A percentile compares a stretch with the other conserved stretches of the same genome.
phyloP scores from a whole-genome alignment of 2,113 vertebrate genomes.

The Grallaria varia region DNA sequence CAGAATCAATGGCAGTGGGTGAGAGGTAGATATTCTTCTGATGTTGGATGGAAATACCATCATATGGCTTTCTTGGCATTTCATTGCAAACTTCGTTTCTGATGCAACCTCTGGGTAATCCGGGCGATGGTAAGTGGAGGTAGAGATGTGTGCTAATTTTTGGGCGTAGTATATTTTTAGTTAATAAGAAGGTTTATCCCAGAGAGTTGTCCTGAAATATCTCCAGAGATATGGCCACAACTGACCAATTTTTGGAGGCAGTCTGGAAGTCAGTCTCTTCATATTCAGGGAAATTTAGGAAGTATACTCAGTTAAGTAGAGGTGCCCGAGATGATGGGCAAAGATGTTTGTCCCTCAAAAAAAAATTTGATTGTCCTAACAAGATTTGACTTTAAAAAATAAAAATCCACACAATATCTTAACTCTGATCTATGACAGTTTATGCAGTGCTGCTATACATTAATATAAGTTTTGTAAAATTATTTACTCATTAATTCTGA shows the following conservation, averaged over 20 bases:
- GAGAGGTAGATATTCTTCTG: neutral
- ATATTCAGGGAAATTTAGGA: neutral
- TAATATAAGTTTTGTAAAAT: neutral
- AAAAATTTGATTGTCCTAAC: neutral
- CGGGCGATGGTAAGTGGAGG: neutral
- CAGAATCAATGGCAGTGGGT: neutral
- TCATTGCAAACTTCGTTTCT: fast-evolving
- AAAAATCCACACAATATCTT: neutral
- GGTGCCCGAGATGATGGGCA: neutral
- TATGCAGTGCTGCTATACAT: neutral
- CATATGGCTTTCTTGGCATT: neutral
- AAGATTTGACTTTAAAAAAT: neutral
- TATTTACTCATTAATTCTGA: neutral
- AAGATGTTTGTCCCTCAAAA: neutral
- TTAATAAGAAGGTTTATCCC: neutral
- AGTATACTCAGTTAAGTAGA: neutral
- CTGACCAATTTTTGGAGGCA: fast-evolving
- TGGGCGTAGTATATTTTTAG: neutral
- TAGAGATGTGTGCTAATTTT: neutral
- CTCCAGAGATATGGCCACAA: neutral
- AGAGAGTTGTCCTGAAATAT: neutral
- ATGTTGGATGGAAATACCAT: neutral
- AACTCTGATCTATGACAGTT: neutral
- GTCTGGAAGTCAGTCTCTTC: neutral
- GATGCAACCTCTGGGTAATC: neutral